phyloP scores from a whole-genome alignment of 1,140 invertebrate genomes.

The Drosophila rufa region DNA sequence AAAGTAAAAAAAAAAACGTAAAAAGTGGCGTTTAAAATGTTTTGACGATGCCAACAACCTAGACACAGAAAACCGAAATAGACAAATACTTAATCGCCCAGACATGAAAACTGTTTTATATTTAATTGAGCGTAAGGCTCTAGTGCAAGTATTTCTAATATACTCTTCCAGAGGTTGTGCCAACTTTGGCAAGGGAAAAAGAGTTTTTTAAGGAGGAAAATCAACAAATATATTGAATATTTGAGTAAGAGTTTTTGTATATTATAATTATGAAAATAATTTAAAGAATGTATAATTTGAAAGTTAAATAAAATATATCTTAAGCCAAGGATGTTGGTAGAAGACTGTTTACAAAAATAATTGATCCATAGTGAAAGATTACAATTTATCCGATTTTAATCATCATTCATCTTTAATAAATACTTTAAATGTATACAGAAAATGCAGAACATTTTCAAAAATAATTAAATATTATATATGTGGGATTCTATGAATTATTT shows the following conservation, averaged over 20 bases:
- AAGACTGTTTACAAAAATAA: too few relatives aligned
- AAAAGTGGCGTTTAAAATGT: conserved; percentile 13
- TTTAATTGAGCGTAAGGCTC: conserved; percentile 27
- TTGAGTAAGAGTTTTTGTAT: too few relatives aligned
- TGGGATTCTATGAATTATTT: not conserved
- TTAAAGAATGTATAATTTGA: too few relatives aligned
- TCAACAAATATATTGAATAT: too few relatives aligned
- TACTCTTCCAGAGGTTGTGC: conserved; percentile 10
- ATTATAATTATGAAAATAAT: too few relatives aligned
- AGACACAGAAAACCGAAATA: conserved; percentile 53
- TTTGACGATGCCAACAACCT: conserved; percentile 48
- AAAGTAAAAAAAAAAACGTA: not conserved
- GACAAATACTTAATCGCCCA: conserved; percentile 29
- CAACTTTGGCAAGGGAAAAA: not conserved
- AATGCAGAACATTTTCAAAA: not conserved
- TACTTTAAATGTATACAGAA: not conserved
- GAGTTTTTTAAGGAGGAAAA: not conserved
- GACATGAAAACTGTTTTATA: conserved; percentile 33
- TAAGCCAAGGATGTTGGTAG: too few relatives aligned
- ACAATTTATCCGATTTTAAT: not conserved
- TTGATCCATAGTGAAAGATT: too few relatives aligned
- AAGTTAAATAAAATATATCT: too few relatives aligned
- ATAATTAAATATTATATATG: not conserved
- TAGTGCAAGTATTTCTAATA: conserved; percentile 4
- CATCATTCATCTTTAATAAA: fast-evolving